Evolutionary conservation across 1,140 invertebrate species (phyloP), one percentile per base, ranked within the genome.

Genomic region (Conopomorpha cramerella): DNA sequence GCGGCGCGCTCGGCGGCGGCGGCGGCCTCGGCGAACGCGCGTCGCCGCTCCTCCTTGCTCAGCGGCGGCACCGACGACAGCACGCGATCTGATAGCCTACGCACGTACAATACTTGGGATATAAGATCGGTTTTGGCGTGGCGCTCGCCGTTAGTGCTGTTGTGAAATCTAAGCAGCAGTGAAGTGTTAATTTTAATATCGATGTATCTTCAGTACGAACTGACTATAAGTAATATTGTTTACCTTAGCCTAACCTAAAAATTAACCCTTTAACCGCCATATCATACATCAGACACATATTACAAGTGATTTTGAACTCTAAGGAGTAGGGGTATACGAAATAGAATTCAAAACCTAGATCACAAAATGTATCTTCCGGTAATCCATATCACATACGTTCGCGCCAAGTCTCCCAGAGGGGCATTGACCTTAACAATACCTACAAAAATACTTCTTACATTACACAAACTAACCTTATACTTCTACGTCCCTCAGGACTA

Each of bases 11-110:
- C 73, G 15, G 70, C 68, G 11, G 59, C 63, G 4, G 67, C 73
- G 3, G 63, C 73, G 0, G 67, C 63, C 34, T 71, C 68, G 3
- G 70, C 66, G 48, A 77, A 73, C 16, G 68, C 70, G 11, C 71
- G 54, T 1, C 74, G 52, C 7, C 71, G 44, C 46, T 71, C 70
- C 48, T 74, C 70, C 40, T 71, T 78, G 41, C 49, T 67, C 54
- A 78, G 59, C 0, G 65, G 62, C n/a, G 66, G 62, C n/a, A 76
- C 59, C 1, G 63, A 43, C 3, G 70, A 60, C 30, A 71, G 36
- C 13, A 72, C 66, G 3, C 74, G 63, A 31, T 74, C 70, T 39
- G 47, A 64, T n/a, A 67, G 33, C 32, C 70, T 73, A 32, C 10
- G 19, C n/a, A n/a, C n/a, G n/a, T n/a, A n/a, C n/a, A n/a, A n/a